Evolutionary conservation across 1,140 invertebrate genomes (phyloP).

Genomic region (Lethocerus indicus): DNA sequence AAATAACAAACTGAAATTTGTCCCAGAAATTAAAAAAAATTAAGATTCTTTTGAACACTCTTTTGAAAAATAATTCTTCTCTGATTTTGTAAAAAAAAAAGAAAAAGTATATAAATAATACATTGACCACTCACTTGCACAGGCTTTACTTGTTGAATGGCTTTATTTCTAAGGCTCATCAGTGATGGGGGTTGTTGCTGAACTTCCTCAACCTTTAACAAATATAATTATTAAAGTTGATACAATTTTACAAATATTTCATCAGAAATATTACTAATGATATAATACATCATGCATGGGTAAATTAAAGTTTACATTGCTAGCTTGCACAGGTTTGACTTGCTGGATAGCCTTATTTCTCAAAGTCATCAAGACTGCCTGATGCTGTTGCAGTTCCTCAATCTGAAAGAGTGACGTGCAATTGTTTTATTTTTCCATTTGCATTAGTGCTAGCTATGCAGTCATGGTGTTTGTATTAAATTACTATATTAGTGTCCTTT

Average conservation of each 20-base stretch:
- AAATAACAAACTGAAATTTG: background rate
- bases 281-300: too few species aligned
- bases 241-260: too few species aligned
- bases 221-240: background rate
- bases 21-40: background rate
- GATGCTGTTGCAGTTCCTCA: conserved; percentile 13
- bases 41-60: background rate
- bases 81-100: too few species aligned
- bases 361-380: conserved; percentile 9
- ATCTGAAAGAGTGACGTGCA: conserved; percentile 9
- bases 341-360: conserved; percentile 14
- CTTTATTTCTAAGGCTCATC: conserved; percentile 9
- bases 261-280: too few species aligned
- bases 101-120: background rate
- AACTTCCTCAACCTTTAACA: background rate
- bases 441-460: background rate
- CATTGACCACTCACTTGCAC: conserved; percentile 7
- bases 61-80: background rate
- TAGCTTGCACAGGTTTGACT: conserved; percentile 13
- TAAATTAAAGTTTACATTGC: too few species aligned
- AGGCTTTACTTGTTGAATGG: conserved; percentile 13
- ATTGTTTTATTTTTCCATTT: background rate
- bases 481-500: background rate
- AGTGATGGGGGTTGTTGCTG: conserved; percentile 4
- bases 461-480: background rate